Percentiles rank a stretch among this genome's conserved stretches.
Conservation (phyloP, 2,888 invertebrate genomes). For the Ormyrus rosae region DNA sequence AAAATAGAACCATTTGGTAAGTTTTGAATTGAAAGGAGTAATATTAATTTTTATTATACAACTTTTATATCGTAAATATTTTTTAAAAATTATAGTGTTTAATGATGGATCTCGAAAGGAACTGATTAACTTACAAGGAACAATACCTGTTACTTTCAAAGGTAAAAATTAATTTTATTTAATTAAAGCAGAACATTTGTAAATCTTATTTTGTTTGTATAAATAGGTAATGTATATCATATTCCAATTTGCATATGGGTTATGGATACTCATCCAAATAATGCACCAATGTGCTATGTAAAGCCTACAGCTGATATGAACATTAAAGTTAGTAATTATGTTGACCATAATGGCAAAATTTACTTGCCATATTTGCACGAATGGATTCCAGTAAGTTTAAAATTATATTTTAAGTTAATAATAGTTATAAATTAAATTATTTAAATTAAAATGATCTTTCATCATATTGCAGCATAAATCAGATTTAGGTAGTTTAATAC, state of each 20-base stretch:
- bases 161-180: slow-evolving; percentile 33
- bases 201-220: neutral
- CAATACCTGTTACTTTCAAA: slow-evolving; percentile 82
- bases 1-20: slow-evolving; percentile 84
- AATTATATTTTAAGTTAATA: slow-evolving; percentile 1
- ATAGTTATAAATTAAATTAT: slow-evolving; percentile 25
- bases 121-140: slow-evolving; percentile 90
- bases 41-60: slow-evolving; percentile 34
- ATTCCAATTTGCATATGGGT: slow-evolving; percentile 98
- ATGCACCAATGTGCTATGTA: slow-evolving; percentile 96
- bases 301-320: slow-evolving; percentile 96
- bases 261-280: slow-evolving; percentile 97
- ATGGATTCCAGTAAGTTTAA: slow-evolving; percentile 85
- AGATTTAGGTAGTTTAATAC: slow-evolving; percentile 91
- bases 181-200: neutral
- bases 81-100: slow-evolving; percentile 81
- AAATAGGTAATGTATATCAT: slow-evolving; percentile 87
- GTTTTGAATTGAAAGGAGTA: slow-evolving; percentile 60
- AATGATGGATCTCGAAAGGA: slow-evolving; percentile 91
- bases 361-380: slow-evolving; percentile 98
- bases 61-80: slow-evolving; percentile 35
- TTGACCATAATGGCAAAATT: slow-evolving; percentile 96
- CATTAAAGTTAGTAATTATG: slow-evolving; percentile 95
- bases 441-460: slow-evolving; percentile 36
- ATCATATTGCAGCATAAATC: slow-evolving; percentile 80